Evolutionary conservation across 2,113 vertebrate species (phyloP).

Genomic region (Leptodactylus fuscus): DNA sequence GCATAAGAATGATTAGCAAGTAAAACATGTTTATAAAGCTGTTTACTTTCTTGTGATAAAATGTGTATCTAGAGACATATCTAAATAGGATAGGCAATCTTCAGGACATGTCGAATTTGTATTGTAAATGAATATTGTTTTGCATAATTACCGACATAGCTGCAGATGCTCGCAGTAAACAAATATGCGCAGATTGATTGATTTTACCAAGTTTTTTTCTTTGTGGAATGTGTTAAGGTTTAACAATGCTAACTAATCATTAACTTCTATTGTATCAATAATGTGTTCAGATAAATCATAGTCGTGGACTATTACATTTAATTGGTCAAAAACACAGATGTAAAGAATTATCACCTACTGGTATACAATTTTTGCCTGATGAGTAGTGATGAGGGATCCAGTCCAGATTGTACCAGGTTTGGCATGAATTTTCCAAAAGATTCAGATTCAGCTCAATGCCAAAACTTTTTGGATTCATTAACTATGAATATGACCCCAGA

Average conservation of each 20-base stretch:
- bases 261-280: background rate
- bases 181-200: conserved; percentile 48
- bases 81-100: conserved; percentile 47
- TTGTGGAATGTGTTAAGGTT: conserved; percentile 5
- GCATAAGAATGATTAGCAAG: conserved; percentile 43
- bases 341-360: no score
- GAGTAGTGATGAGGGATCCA: no score
- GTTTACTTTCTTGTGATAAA: conserved; percentile 53
- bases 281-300: no score
- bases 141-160: conserved; percentile 46
- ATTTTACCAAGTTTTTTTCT: background rate
- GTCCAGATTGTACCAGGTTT: no score
- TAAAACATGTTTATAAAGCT: conserved; percentile 49
- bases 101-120: conserved; percentile 40
- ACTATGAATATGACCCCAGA: no score
- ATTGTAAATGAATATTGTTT: conserved; percentile 43
- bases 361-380: no score
- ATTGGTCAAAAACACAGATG: no score
- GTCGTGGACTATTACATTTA: no score
- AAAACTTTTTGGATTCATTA: no score
- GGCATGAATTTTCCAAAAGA: no score
- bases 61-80: conserved; percentile 48
- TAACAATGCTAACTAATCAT: background rate
- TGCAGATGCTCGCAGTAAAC: conserved; percentile 51
- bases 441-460: no score